Percentiles rank a stretch among this genome's conserved stretches.
These are phyloP conservation scores for Brassicogethes aeneus DNA, from an alignment of 2,888 invertebrate species.

Conservation along the genomic window DNA sequence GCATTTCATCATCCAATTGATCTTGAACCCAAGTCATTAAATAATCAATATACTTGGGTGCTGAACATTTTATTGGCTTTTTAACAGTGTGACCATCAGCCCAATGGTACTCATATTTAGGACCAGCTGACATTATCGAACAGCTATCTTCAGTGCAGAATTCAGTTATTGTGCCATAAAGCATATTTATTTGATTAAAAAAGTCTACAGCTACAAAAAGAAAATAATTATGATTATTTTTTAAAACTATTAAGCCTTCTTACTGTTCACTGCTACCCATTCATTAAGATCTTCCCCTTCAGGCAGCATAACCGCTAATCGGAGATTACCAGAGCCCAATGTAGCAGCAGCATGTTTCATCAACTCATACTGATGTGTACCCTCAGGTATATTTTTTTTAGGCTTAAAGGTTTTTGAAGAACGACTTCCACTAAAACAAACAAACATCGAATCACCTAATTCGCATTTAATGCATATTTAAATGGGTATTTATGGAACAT, in stretches of 20 bases:
- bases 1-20: constrained; percentile 94
- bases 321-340: constrained; percentile 91
- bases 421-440: constrained; percentile 63
- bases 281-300: constrained; percentile 99
- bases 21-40: constrained; percentile 99
- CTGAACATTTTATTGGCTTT: constrained; percentile 98
- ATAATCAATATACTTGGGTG: constrained; percentile 98
- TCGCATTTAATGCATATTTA: constrained; percentile 2
- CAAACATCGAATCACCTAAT: too few relatives aligned
- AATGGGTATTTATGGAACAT: constrained; percentile 8
- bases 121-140: constrained; percentile 97
- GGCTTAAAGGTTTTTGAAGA: constrained; percentile 98
- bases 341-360: constrained; percentile 99
- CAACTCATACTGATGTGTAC: constrained; percentile 96
- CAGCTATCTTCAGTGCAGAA: constrained; percentile 97
- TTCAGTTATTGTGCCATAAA: constrained; percentile 99
- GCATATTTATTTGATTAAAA: constrained; percentile 99
- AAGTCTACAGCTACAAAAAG: constrained; percentile 87
- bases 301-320: constrained; percentile 92
- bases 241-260: constrained; percentile 39
- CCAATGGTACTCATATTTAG: constrained; percentile 99
- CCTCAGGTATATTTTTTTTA: constrained; percentile 97
- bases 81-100: constrained; percentile 97
- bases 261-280: constrained; percentile 99
- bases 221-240: too few relatives aligned